Percentiles rank a stretch among this genome's conserved stretches.
phyloP scores from a whole-genome alignment of 2,888 invertebrate species.

The Heliconius charithonia region DNA sequence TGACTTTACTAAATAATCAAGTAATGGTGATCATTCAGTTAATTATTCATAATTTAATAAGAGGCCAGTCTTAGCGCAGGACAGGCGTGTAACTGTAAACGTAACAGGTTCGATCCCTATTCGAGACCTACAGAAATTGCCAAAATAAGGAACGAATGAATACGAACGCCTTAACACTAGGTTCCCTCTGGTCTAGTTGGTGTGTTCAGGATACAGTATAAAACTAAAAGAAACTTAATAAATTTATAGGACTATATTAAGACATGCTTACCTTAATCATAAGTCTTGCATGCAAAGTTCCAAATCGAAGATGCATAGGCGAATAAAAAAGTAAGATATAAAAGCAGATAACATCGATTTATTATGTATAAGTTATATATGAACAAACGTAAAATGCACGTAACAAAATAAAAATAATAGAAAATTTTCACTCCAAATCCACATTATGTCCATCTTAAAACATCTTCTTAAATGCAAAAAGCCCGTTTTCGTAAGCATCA shows the following conservation, averaged over 20 bases:
- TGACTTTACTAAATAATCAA: too few species aligned
- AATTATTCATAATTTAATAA: too few species aligned
- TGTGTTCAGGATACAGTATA: too few species aligned
- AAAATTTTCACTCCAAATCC: constrained; percentile 69
- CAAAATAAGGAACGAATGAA: too few species aligned
- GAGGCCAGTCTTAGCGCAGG: too few species aligned
- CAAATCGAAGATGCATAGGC: constrained; percentile 45
- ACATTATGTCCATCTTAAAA: constrained; percentile 61
- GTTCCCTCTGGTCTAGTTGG: too few species aligned
- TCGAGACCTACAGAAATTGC: too few species aligned
- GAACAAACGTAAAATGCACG: constrained; percentile 50
- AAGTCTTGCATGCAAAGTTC: constrained; percentile 47
- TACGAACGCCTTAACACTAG: too few species aligned
- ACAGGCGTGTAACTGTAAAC: too few species aligned
- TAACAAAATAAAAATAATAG: constrained; percentile 52
- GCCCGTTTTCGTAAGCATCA: constrained; percentile 60
- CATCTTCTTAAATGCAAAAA: constrained; percentile 74
- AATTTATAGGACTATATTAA: constrained; percentile 2
- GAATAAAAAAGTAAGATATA: constrained; percentile 57
- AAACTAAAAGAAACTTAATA: too few species aligned
- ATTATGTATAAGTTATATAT: constrained; percentile 57
- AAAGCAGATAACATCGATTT: constrained; percentile 69
- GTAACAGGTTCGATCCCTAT: too few species aligned
- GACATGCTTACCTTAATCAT: constrained; percentile 49
- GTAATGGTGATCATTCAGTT: too few species aligned